Evolutionary conservation across 2,888 invertebrate species (phyloP).

Genomic region (Epinotia brunnichana): DNA sequence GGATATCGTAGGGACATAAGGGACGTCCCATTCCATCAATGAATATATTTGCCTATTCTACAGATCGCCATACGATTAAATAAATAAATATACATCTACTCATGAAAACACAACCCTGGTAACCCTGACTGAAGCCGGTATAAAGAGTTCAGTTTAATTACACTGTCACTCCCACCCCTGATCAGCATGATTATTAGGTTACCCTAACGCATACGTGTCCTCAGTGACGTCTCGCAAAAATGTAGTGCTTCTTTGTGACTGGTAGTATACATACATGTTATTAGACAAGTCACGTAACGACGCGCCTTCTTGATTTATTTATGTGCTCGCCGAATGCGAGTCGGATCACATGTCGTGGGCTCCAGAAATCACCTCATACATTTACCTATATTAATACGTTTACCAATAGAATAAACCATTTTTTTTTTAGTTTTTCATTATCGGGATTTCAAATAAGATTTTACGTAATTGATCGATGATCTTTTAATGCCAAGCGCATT

Average conservation of each 20-base stretch:
- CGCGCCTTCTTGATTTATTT: slow-evolving; percentile 20
- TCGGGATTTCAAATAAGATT: not conserved
- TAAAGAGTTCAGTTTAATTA: slow-evolving; percentile 11
- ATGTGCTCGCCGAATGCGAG: slow-evolving; percentile 3
- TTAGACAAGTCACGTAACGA: slow-evolving; percentile 16
- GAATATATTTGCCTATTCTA: too few species aligned
- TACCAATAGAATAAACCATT: too few species aligned
- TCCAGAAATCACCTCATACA: too few species aligned
- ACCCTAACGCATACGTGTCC: slow-evolving; percentile 15
- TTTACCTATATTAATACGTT: too few species aligned
- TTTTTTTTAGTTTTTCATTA: not conserved
- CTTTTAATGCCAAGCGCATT: not conserved
- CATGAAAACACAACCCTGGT: too few species aligned
- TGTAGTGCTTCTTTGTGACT: slow-evolving; percentile 7
- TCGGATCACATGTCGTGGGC: not conserved
- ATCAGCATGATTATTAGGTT: slow-evolving; percentile 35
- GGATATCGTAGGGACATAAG: too few species aligned
- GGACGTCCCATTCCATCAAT: too few species aligned
- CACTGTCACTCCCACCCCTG: slow-evolving; percentile 19
- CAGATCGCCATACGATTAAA: too few species aligned
- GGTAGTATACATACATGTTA: slow-evolving; percentile 18
- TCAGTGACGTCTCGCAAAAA: slow-evolving; percentile 25
- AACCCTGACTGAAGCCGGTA: slow-evolving; percentile 4
- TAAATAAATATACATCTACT: too few species aligned
- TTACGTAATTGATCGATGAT: not conserved